phyloP scores from a whole-genome alignment of 2,888 invertebrate species.

The Sphaerophoria taeniata region DNA sequence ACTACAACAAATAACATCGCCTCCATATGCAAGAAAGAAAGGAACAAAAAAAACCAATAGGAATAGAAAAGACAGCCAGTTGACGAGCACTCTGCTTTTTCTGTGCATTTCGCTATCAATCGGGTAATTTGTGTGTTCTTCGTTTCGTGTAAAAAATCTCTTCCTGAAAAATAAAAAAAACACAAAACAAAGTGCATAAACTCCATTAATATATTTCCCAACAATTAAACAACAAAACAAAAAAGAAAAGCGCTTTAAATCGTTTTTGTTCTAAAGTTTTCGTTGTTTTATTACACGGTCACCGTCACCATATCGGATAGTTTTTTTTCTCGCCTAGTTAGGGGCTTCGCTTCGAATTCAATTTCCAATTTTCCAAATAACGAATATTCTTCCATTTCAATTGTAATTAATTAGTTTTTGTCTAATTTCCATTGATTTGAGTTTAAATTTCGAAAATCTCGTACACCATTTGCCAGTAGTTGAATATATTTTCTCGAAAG shows the following conservation, averaged over 20 bases:
- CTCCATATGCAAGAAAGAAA: slow-evolving; percentile 2
- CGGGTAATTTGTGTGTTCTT: slow-evolving; percentile 73
- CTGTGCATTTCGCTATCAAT: slow-evolving; percentile 69
- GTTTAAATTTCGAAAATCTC: slow-evolving; percentile 41
- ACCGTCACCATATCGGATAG: slow-evolving; percentile 49
- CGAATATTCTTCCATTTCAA: slow-evolving; percentile 33
- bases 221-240: slow-evolving; percentile 29
- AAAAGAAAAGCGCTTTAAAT: slow-evolving; percentile 58
- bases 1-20: slow-evolving; percentile 51
- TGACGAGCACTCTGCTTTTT: slow-evolving; percentile 24
- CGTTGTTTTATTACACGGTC: slow-evolving; percentile 20
- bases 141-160: slow-evolving; percentile 49
- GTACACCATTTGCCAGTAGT: slow-evolving; percentile 41
- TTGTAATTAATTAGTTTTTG: slow-evolving; percentile 23
- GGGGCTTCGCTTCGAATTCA: slow-evolving; percentile 24
- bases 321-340: slow-evolving; percentile 19
- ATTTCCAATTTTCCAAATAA: slow-evolving; percentile 6
- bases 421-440: slow-evolving; percentile 22
- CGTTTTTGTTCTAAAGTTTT: neutral
- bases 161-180: slow-evolving; percentile 40
- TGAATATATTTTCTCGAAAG: slow-evolving; percentile 37
- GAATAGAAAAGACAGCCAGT: slow-evolving; percentile 57
- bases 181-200: slow-evolving; percentile 46
- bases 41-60: slow-evolving; percentile 55
- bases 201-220: slow-evolving; percentile 30